phyloP scores from a whole-genome alignment of 2,888 invertebrate genomes.

The Bellardia bayeri region DNA sequence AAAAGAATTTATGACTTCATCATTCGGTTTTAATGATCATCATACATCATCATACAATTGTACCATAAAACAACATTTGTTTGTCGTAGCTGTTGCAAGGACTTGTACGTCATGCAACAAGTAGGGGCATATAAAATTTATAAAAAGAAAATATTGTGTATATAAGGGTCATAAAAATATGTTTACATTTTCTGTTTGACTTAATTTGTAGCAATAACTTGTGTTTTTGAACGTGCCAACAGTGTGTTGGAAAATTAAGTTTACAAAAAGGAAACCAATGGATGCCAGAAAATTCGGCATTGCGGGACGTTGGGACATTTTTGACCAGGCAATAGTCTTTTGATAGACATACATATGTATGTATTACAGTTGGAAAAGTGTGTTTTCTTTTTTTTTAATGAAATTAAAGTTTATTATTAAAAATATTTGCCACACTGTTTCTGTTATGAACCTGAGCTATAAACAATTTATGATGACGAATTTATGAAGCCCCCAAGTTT shows the following conservation, averaged over 20 bases:
- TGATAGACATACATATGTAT: no score
- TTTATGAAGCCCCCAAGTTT: neutral
- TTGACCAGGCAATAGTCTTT: no score
- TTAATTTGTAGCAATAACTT: constrained; percentile 27
- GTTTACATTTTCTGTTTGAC: constrained; percentile 3
- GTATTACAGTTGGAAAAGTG: neutral
- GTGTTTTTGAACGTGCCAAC: neutral
- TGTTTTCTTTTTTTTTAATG: neutral
- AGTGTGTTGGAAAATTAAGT: neutral
- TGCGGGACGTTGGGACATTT: no score
- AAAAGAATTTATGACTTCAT: constrained; percentile 51
- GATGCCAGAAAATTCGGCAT: no score
- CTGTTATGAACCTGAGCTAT: neutral
- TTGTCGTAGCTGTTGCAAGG: constrained; percentile 14
- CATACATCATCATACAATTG: constrained; percentile 28
- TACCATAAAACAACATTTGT: neutral
- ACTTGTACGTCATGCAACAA: constrained; percentile 17
- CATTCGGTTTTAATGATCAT: constrained; percentile 35
- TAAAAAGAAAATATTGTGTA: neutral
- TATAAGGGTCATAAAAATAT: constrained; percentile 31
- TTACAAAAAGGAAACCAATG: neutral
- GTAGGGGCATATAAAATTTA: constrained; percentile 28
- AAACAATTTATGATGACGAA: neutral
- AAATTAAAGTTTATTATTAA: neutral
- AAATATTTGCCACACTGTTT: neutral